Conservation (phyloP, 2,797 vertebrate genomes). For the Amblyraja radiata region DNA sequence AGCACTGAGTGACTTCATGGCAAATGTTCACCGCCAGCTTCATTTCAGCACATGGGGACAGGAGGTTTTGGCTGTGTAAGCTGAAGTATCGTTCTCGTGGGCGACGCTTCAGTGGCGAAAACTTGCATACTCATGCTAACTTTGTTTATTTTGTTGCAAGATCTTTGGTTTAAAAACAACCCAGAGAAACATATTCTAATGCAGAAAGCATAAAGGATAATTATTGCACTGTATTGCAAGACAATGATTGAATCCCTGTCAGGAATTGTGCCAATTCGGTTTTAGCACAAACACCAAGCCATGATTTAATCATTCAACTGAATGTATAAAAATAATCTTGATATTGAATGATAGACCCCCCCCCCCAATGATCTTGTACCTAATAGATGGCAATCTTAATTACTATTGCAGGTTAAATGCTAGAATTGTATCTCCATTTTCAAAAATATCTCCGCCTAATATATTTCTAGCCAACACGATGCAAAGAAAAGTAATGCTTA, state of each 20-base stretch:
- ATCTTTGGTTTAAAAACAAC: no score
- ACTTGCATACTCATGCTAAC: background rate
- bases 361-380: background rate
- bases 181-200: background rate
- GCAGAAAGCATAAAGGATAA: background rate
- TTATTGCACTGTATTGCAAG: background rate
- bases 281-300: no score
- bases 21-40: constrained; percentile 7
- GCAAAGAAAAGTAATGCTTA: background rate
- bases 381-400: background rate
- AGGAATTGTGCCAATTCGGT: no score
- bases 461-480: background rate
- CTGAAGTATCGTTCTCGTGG: background rate
- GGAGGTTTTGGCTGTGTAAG: background rate
- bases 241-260: no score
- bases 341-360: background rate
- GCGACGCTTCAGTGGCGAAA: background rate
- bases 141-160: background rate
- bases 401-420: background rate
- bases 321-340: background rate
- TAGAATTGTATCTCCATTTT: background rate
- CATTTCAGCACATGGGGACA: background rate
- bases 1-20: background rate
- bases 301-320: background rate
- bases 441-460: no score